Conservation (phyloP, 2,888 invertebrate genomes). For the Thymelicus acteon region DNA sequence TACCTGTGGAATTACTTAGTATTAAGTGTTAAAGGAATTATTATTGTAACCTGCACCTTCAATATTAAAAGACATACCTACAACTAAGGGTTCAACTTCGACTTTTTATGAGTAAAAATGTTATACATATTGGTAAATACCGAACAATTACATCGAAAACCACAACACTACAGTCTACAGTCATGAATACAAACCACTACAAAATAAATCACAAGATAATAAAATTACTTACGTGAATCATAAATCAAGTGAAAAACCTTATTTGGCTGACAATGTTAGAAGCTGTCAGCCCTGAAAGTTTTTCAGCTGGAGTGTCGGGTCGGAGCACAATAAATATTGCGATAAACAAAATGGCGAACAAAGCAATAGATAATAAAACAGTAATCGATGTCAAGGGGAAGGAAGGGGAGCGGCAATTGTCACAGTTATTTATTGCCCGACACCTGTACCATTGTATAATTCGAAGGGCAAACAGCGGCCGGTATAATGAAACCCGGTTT, state of each 20-base stretch:
- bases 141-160: too few species aligned
- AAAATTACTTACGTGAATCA: not conserved
- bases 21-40: too few species aligned
- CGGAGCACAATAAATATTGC: conserved; percentile 14
- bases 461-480: conserved; percentile 28
- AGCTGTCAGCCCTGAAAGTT: not conserved
- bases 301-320: not conserved
- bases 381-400: conserved; percentile 36
- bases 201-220: not conserved
- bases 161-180: too few species aligned
- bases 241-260: not conserved
- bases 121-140: too few species aligned
- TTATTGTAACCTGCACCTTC: too few species aligned
- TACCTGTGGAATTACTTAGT: too few species aligned
- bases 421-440: conserved; percentile 28
- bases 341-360: conserved; percentile 29
- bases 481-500: conserved; percentile 18
- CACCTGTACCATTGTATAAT: conserved; percentile 35
- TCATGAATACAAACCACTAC: not conserved
- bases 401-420: conserved; percentile 19
- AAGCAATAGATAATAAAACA: conserved; percentile 26
- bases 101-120: too few species aligned
- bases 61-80: too few species aligned
- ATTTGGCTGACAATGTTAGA: not conserved
- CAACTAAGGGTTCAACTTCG: too few species aligned